Evolutionary conservation across 2,113 vertebrate species (phyloP), one percentile per base, ranked within the genome.

Genomic region (Ginglymostoma cirratum): DNA sequence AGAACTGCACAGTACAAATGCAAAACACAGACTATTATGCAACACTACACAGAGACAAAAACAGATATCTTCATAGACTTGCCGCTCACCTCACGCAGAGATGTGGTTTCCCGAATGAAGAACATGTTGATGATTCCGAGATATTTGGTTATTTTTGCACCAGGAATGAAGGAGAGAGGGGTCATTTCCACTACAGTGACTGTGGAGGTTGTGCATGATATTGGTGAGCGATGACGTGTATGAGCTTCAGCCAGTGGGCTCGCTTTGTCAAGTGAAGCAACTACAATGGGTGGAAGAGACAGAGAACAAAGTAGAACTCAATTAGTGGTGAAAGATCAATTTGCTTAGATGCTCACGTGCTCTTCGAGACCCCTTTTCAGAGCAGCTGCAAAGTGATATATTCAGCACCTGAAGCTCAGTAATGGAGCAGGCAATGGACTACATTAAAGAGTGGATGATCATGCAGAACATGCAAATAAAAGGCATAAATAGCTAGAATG

Each of bases 61-160:
- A 14, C 7, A 15, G 27, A 15, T 89, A 10, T 55, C 48, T 89
- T 45, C 93, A 1, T 27, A 0, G 92, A 3, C 45, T 93, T 0
- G 27, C 45, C 92, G 78, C 97, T 97, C 98, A 99, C 99, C 99
- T 99, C 99, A 72, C 99, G 98, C 70, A 99, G 97, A 4, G 99
- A 99, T 65, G 99, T 99, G 1, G 99, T 99, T 97, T 99, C 99
- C 96, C 99, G 97, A 96, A 99, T 99, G 96, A 99, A 99, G 97
- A 99, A 99, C 99, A 99, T 99, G 97, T 99, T 99, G 98, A 99
- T 99, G 97, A 99, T 99, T 19, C 99, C 99, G 0, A 99, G 98
- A 95, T 99, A 99, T 80, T 99, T 99, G 48, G 98, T 98, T 97
- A 99, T 99, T 97, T 98, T 99, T 6, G 98, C 98, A 96, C 99